phyloP scores from a whole-genome alignment of 2,888 invertebrate species.

The Chaetogeoica ovagalla region DNA sequence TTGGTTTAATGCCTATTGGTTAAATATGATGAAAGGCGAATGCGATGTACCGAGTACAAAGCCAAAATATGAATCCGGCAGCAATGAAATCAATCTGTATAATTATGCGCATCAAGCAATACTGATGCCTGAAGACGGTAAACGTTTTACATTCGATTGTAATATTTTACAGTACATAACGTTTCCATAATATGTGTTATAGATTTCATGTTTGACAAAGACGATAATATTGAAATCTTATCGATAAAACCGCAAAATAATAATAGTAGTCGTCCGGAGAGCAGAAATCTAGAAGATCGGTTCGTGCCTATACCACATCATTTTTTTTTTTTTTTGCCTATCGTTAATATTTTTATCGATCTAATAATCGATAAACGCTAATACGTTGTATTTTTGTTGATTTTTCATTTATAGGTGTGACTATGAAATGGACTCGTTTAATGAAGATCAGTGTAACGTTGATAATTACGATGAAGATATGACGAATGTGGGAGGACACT shows the following conservation, averaged over 20 bases:
- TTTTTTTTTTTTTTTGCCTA: no score
- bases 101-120: slow-evolving; percentile 60
- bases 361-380: no score
- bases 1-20: slow-evolving; percentile 98
- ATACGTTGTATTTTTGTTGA: not conserved
- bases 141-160: slow-evolving; percentile 66
- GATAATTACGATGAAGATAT: slow-evolving; percentile 37
- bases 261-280: slow-evolving; percentile 57
- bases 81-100: slow-evolving; percentile 40
- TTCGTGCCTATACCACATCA: not conserved
- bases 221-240: slow-evolving; percentile 58
- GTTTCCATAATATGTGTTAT: slow-evolving; percentile 53
- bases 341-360: no score
- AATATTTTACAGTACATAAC: slow-evolving; percentile 62
- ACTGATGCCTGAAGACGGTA: slow-evolving; percentile 59
- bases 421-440: slow-evolving; percentile 31
- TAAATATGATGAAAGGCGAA: slow-evolving; percentile 88
- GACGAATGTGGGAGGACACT: slow-evolving; percentile 15
- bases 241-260: slow-evolving; percentile 56
- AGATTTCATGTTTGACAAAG: slow-evolving; percentile 63
- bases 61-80: slow-evolving; percentile 22
- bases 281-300: slow-evolving; percentile 53
- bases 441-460: slow-evolving; percentile 9
- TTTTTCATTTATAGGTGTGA: slow-evolving; percentile 22
- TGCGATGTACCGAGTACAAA: slow-evolving; percentile 29